A percentile compares a stretch with the other conserved stretches of the same genome.
phyloP scores from a whole-genome alignment of 1,140 invertebrate species.

The Drosophila eugracilis region DNA sequence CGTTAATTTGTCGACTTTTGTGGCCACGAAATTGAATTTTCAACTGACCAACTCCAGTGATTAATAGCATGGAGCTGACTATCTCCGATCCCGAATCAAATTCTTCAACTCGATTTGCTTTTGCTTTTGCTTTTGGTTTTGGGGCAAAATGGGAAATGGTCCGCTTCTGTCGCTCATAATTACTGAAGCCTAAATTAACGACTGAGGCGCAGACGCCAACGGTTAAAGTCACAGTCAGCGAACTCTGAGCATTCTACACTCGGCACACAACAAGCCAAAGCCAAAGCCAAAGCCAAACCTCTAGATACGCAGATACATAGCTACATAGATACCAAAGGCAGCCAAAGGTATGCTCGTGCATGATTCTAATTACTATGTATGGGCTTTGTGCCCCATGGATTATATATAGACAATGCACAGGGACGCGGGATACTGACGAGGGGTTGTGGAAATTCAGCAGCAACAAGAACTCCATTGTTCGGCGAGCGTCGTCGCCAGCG shows the following conservation, averaged over 20 bases:
- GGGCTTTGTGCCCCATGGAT: constrained; percentile 41
- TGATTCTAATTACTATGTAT: constrained; percentile 82
- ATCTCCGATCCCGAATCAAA: constrained; percentile 28
- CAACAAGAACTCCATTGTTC: constrained; percentile 43
- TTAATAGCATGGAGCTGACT: constrained; percentile 54
- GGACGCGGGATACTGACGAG: neutral
- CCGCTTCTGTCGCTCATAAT: constrained; percentile 48
- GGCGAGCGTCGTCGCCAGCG: constrained; percentile 17
- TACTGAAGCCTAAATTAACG: constrained; percentile 43
- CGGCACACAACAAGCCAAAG: neutral
- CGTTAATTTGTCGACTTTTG: constrained; percentile 78
- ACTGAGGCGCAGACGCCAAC: constrained; percentile 45
- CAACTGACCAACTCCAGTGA: constrained; percentile 63
- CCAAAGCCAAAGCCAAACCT: neutral
- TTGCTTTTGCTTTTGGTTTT: neutral
- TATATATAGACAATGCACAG: constrained; percentile 57
- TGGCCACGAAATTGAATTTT: constrained; percentile 72
- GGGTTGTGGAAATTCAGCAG: constrained; percentile 1
- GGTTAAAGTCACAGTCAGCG: constrained; percentile 74
- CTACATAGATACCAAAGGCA: constrained; percentile 21
- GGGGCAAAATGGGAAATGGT: constrained; percentile 24
- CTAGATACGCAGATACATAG: constrained; percentile 23
- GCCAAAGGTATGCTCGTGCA: constrained; percentile 52
- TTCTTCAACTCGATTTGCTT: constrained; percentile 13
- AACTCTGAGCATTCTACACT: constrained; percentile 47